Base-by-base conservation (phyloP, 2,888 invertebrate species). In the Nesidiocoris tenuis region DNA sequence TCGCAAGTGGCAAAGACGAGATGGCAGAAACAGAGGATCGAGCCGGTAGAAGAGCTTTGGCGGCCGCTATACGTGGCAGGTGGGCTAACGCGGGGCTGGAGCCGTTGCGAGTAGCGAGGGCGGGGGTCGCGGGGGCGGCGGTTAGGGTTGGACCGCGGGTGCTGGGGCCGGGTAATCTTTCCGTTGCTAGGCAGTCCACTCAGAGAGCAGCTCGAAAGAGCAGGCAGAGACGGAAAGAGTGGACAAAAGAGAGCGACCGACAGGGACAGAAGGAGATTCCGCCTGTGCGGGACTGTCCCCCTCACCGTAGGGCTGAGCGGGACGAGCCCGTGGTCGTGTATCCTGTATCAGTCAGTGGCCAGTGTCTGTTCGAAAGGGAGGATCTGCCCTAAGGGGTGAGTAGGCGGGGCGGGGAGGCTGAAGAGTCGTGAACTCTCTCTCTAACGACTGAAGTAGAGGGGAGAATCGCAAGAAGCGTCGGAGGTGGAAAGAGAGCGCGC, bases 121-220 rank as follows among this genome's bases (percentile, higher is more conserved):
- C n/a, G n/a, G n/a, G n/a, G n/a, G n/a, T n/a, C n/a, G n/a, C n/a
- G n/a, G n/a, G n/a, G n/a, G n/a, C n/a, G n/a, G n/a, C n/a, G n/a
- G n/a, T n/a, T n/a, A n/a, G n/a, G n/a, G n/a, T n/a, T n/a, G n/a
- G n/a, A n/a, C n/a, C n/a, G n/a, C n/a, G n/a, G n/a, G n/a, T n/a
- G n/a, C n/a, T n/a, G n/a, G n/a, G n/a, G n/a, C n/a, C n/a, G 70
- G 70, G 61, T 70, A 70, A 70, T 70, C 70, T 70, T 70, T 70
- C 19, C 70, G 70, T 70, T 56, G 67, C 67, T 67, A 67, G 24
- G 66, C 67, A 54, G 22, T 67, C 56, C 56, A 59, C 59, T 9
- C 39, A 12, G 39, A 39, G 39, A 59, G 59, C 59, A 59, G n/a
- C 59, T 59, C 39, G 39, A 39, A 39, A 39, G 39, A 39, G 39